Evolutionary conservation across 2,797 vertebrate species (phyloP).

Genomic region (Chaetophractus vellerosus): DNA sequence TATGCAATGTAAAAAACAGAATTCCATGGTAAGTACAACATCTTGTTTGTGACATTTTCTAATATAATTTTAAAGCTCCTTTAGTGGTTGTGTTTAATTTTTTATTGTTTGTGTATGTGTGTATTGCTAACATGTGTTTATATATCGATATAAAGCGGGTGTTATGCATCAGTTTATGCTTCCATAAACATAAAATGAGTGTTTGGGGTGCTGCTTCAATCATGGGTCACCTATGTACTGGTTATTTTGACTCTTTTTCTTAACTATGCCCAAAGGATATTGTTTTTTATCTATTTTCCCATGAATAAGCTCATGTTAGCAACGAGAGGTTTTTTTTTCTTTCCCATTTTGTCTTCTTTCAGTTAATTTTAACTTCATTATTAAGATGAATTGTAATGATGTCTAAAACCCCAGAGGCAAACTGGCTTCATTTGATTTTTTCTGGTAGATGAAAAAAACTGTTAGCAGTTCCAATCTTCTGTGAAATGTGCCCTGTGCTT

Average conservation of each 20-base stretch:
- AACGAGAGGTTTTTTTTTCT: background rate
- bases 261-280: conserved; percentile 60
- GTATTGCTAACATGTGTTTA: background rate
- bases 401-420: conserved; percentile 87
- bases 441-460: conserved; percentile 82
- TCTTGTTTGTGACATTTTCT: background rate
- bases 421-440: conserved; percentile 88
- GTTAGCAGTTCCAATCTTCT: conserved; percentile 86
- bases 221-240: background rate
- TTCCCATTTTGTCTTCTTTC: conserved; percentile 79
- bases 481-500: conserved; percentile 86
- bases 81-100: conserved; percentile 10
- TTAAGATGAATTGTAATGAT: conserved; percentile 89
- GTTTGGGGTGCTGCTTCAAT: conserved; percentile 6
- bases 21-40: background rate
- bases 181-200: conserved; percentile 13
- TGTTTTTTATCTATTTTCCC: conserved; percentile 77
- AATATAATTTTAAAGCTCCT: conserved; percentile 36
- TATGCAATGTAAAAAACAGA: background rate
- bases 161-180: background rate
- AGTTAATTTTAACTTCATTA: conserved; percentile 90
- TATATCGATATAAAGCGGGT: background rate
- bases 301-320: conserved; percentile 76
- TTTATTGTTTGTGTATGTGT: background rate
- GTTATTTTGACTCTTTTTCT: conserved; percentile 62